Evolutionary conservation across 2,888 invertebrate genomes (phyloP).

Genomic region (Microctonus hyperodae): DNA sequence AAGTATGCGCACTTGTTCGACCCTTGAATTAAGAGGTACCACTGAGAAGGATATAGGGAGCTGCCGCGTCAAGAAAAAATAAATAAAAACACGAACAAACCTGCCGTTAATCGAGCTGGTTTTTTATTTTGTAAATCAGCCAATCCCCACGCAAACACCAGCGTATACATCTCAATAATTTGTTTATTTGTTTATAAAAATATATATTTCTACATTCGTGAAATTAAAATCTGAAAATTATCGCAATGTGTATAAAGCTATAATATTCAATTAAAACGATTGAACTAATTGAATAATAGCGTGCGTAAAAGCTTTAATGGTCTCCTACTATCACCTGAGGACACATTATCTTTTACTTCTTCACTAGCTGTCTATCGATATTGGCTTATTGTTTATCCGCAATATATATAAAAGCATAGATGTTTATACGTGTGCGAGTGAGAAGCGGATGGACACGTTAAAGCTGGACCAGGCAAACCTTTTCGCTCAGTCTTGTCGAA

Average conservation of each 20-base stretch:
- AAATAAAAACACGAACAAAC: neutral
- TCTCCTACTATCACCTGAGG: slow-evolving; percentile 58
- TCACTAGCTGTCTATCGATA: slow-evolving; percentile 21
- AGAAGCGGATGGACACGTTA: slow-evolving; percentile 1
- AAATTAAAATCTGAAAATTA: too few species aligned
- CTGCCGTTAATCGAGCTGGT: too few species aligned
- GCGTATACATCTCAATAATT: too few species aligned
- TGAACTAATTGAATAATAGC: slow-evolving; percentile 39
- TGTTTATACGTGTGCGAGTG: neutral
- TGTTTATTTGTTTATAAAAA: too few species aligned
- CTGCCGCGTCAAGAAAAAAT: neutral
- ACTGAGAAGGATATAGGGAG: neutral
- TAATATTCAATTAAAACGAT: slow-evolving; percentile 62
- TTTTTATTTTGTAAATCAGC: too few species aligned
- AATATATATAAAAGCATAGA: neutral
- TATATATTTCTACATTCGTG: too few species aligned
- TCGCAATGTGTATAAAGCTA: slow-evolving; percentile 49
- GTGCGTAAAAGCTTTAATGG: slow-evolving; percentile 22
- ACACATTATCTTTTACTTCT: slow-evolving; percentile 48
- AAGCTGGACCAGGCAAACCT: slow-evolving; percentile 26
- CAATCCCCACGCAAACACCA: too few species aligned
- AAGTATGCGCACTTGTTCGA: neutral
- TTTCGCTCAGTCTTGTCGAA: slow-evolving; percentile 34
- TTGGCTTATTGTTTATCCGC: too few species aligned
- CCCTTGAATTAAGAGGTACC: neutral